A percentile compares a stretch with the other conserved stretches of the same genome.
These are phyloP conservation scores for Doris montereyensis DNA, from an alignment of 2,888 invertebrate species.

Conservation along the genomic window DNA sequence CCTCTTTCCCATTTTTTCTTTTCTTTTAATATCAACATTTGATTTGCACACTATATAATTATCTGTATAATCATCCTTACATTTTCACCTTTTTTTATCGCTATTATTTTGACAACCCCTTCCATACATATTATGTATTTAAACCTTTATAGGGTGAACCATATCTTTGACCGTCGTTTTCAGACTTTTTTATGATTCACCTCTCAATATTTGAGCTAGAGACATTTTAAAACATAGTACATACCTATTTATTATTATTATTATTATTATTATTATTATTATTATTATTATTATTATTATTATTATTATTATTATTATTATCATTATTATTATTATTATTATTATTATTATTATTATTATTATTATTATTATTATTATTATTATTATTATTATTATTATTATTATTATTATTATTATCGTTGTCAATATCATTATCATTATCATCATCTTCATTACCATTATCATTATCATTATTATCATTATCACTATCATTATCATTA, in stretches of 20 bases:
- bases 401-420: neutral
- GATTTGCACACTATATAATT: too few species aligned
- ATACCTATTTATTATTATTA: constrained; percentile 14
- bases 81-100: too few species aligned
- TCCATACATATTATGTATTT: too few species aligned
- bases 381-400: constrained; percentile 14
- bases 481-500: neutral
- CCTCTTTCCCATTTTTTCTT: too few species aligned
- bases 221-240: too few species aligned
- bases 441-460: neutral
- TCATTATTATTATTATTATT: constrained; percentile 25
- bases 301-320: constrained; percentile 14
- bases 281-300: constrained; percentile 8
- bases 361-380: constrained; percentile 26
- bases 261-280: neutral
- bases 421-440: neutral
- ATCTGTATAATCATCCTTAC: too few species aligned
- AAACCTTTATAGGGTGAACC: too few species aligned
- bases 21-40: too few species aligned
- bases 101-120: too few species aligned
- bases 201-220: too few species aligned
- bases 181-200: too few species aligned
- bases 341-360: constrained; percentile 23
- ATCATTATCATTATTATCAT: neutral
- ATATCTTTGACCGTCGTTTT: too few species aligned